Evolutionary conservation across 2,113 vertebrate species (phyloP).

Genomic region (Hylia prasina): DNA sequence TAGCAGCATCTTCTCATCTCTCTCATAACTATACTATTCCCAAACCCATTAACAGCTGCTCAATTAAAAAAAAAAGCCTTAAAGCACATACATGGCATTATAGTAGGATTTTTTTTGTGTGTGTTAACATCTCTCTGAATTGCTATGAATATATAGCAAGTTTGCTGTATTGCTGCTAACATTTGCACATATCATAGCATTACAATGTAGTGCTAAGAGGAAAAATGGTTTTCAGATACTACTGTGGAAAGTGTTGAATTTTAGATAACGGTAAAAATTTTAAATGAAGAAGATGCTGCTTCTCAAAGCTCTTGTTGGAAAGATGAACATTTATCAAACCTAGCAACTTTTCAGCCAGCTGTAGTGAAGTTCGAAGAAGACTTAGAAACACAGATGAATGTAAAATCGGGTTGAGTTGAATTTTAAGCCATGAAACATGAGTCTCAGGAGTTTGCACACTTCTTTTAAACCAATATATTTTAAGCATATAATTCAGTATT

Average conservation of each 20-base stretch:
- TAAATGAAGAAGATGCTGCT: not conserved
- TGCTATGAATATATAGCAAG: not conserved
- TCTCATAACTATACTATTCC: not conserved
- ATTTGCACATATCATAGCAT: not conserved
- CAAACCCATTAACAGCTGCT: not conserved
- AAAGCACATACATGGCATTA: not conserved
- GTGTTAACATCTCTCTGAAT: not conserved
- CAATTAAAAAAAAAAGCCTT: not conserved
- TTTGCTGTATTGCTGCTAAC: not conserved
- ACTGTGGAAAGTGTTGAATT: not conserved
- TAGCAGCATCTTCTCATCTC: not conserved
- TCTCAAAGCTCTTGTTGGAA: not conserved
- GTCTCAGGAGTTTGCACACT: not conserved
- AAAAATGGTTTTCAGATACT: not conserved
- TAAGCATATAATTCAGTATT: not conserved
- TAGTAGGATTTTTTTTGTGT: not conserved
- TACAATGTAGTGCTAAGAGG: not conserved
- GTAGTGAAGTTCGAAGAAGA: not conserved
- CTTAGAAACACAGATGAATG: not conserved
- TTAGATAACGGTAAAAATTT: not conserved
- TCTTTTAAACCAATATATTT: not conserved
- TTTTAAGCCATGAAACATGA: not conserved
- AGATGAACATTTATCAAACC: not conserved
- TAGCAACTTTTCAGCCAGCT: not conserved
- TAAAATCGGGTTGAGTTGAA: not conserved